These are phyloP conservation scores for Chloroceryle aenea DNA, from an alignment of 2,113 vertebrate species.

Conservation along the genomic window DNA sequence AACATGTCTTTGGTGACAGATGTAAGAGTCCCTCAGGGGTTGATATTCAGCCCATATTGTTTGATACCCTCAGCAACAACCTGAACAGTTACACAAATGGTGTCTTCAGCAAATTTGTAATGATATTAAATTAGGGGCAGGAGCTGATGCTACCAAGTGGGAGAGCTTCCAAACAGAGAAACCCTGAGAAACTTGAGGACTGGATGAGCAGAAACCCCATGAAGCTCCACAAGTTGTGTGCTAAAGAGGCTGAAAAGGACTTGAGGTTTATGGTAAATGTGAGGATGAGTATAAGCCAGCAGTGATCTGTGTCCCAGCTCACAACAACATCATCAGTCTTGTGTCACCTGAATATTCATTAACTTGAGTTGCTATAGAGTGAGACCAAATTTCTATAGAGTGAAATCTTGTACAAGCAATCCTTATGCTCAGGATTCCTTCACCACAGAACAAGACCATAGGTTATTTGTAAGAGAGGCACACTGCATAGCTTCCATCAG, in stretches of 20 bases:
- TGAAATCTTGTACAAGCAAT: neutral
- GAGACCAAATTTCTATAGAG: neutral
- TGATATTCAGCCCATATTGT: neutral
- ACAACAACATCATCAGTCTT: neutral
- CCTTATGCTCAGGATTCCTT: neutral
- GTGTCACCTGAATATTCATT: neutral
- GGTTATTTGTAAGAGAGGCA: neutral
- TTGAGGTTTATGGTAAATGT: neutral
- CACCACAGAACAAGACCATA: neutral
- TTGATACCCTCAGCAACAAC: neutral
- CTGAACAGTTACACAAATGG: neutral
- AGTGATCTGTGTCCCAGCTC: neutral
- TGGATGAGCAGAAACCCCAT: neutral
- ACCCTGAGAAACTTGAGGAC: neutral
- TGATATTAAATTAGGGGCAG: neutral
- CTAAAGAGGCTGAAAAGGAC: neutral
- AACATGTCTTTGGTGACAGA: no score
- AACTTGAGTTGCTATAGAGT: neutral
- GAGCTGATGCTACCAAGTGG: neutral
- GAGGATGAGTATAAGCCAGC: neutral
- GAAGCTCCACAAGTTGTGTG: neutral
- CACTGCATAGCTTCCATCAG: neutral
- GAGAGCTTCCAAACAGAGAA: neutral
- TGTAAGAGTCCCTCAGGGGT: neutral
- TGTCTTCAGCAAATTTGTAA: neutral